A percentile compares a stretch with the other conserved stretches of the same genome.
Evolutionary conservation across 2,888 invertebrate species (phyloP).

Genomic region (Drosophila acutilabella): DNA sequence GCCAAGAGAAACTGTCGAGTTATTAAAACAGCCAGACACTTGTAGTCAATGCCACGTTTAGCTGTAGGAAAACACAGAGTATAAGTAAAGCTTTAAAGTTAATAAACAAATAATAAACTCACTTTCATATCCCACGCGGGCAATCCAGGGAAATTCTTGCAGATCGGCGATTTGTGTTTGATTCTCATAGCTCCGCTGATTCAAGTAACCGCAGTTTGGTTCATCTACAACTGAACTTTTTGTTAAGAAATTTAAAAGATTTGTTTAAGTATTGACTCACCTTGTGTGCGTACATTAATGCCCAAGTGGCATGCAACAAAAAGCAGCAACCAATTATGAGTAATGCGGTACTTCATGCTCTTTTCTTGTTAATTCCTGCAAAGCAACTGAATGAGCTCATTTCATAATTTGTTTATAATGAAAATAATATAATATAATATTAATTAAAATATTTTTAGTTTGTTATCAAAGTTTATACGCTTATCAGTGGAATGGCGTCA

Average conservation of each 20-base stretch:
- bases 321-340: conserved; percentile 2
- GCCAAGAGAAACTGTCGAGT: conserved; percentile 40
- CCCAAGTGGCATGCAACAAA: background rate
- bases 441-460: background rate
- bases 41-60: conserved; percentile 32
- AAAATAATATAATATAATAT: background rate
- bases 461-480: background rate
- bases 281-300: background rate
- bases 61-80: conserved; percentile 5
- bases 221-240: conserved; percentile 1
- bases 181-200: conserved; percentile 9
- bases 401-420: conserved; percentile 1
- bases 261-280: conserved; percentile 2
- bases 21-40: conserved; percentile 44
- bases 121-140: conserved; percentile 40
- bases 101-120: background rate
- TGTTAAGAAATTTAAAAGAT: background rate
- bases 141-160: conserved; percentile 40
- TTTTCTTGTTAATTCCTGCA: conserved; percentile 3
- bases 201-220: conserved; percentile 28
- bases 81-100: no score
- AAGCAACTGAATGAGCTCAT: conserved; percentile 32
- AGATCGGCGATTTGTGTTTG: conserved; percentile 6
- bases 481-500: conserved; percentile 7
- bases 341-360: conserved; percentile 4